A percentile compares a stretch with the other conserved stretches of the same genome.
Conservation (phyloP, 1,140 invertebrate species). For the Linepithema humile region DNA sequence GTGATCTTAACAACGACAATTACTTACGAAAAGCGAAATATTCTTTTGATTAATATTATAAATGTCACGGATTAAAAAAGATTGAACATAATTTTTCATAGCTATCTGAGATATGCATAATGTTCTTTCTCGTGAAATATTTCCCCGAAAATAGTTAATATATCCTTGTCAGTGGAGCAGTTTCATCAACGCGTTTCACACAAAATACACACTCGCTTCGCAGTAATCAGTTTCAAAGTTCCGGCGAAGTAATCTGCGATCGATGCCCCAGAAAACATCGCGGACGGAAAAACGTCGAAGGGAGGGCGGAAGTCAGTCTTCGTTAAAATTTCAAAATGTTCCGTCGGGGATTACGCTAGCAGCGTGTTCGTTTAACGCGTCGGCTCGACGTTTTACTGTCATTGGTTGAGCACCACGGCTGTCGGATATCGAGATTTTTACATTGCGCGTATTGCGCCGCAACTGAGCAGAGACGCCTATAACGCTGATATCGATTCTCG, state of each 20-base stretch:
- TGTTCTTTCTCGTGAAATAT: background rate
- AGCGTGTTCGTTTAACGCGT: constrained; percentile 54
- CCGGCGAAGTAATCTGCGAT: constrained; percentile 54
- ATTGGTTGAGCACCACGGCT: constrained; percentile 37
- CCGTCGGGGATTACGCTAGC: constrained; percentile 45
- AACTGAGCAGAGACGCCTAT: constrained; percentile 48
- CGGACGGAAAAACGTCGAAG: constrained; percentile 51
- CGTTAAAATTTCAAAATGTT: constrained; percentile 53
- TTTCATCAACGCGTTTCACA: background rate
- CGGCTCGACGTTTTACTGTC: constrained; percentile 41
- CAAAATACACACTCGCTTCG: constrained; percentile 26
- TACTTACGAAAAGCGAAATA: background rate
- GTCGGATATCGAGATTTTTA: constrained; percentile 64
- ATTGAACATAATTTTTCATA: background rate
- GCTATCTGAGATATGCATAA: background rate
- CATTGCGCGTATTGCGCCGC: constrained; percentile 49
- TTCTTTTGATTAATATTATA: background rate
- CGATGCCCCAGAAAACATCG: constrained; percentile 53
- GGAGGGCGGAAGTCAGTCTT: constrained; percentile 47
- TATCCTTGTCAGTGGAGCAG: background rate
- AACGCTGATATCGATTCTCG: constrained; percentile 64
- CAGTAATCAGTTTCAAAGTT: constrained; percentile 54
- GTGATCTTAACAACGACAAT: background rate
- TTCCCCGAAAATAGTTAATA: constrained; percentile 17
- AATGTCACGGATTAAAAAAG: background rate